A percentile compares a stretch with the other conserved stretches of the same genome.
Evolutionary conservation across 2,888 invertebrate species (phyloP).

Genomic region (Opisthograptis luteolata): DNA sequence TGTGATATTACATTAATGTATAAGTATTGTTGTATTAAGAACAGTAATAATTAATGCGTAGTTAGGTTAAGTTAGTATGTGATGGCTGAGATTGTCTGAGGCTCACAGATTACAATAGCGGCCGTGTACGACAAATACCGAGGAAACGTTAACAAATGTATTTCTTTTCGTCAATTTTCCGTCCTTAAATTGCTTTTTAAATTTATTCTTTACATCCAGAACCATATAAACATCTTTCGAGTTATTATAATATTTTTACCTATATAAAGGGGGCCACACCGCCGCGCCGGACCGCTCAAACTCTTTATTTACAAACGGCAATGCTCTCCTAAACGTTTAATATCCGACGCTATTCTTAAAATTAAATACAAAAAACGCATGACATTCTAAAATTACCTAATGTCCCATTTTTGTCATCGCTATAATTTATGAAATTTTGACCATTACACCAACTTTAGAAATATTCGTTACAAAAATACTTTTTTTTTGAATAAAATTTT

Average conservation of each 20-base stretch:
- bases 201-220: slow-evolving; percentile 84
- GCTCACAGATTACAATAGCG: slow-evolving; percentile 84
- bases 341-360: slow-evolving; percentile 86
- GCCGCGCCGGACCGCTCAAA: slow-evolving; percentile 64
- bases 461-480: slow-evolving; percentile 86
- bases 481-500: slow-evolving; percentile 85
- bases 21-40: slow-evolving; percentile 81
- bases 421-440: slow-evolving; percentile 85
- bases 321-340: slow-evolving; percentile 88
- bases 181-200: slow-evolving; percentile 77
- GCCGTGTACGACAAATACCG: slow-evolving; percentile 81
- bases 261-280: slow-evolving; percentile 73
- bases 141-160: slow-evolving; percentile 76
- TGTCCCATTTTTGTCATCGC: slow-evolving; percentile 76
- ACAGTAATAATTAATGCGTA: slow-evolving; percentile 82
- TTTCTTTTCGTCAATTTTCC: slow-evolving; percentile 60
- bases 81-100: slow-evolving; percentile 72
- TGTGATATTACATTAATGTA: slow-evolving; percentile 82
- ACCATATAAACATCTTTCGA: slow-evolving; percentile 85
- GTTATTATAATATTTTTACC: slow-evolving; percentile 84
- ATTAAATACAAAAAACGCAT: slow-evolving; percentile 85
- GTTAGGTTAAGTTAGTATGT: slow-evolving; percentile 79
- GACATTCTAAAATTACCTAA: slow-evolving; percentile 83
- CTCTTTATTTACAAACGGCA: slow-evolving; percentile 88
- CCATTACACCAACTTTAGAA: slow-evolving; percentile 85